phyloP scores from a whole-genome alignment of 2,888 invertebrate genomes.

The Trachelus tabidus region DNA sequence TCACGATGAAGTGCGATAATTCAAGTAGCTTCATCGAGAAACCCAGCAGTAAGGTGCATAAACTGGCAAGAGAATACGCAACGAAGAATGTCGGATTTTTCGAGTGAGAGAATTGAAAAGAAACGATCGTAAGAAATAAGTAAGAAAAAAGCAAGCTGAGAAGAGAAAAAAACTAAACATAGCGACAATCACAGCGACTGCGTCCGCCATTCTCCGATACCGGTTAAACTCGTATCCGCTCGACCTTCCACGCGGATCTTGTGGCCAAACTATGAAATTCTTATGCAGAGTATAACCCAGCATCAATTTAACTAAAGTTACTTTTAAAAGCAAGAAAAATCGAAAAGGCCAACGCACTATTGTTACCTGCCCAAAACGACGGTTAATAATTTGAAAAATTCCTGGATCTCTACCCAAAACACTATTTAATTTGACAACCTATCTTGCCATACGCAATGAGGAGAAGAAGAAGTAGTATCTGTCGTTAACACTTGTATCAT shows the following conservation, averaged over 20 bases:
- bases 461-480: neutral
- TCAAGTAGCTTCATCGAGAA: neutral
- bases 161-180: neutral
- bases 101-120: no score
- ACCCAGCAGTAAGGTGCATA: neutral
- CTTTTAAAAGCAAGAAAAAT: neutral
- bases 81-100: neutral
- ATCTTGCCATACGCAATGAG: neutral
- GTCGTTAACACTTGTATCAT: neutral
- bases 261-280: neutral
- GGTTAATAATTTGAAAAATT: neutral
- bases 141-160: neutral
- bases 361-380: neutral
- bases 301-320: neutral
- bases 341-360: neutral
- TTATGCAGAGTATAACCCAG: neutral
- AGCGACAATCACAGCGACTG: neutral
- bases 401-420: neutral
- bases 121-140: neutral
- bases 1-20: neutral
- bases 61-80: neutral
- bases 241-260: neutral
- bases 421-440: neutral
- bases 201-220: neutral
- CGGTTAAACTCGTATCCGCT: neutral